Evolutionary conservation across 2,888 invertebrate genomes (phyloP).

Genomic region (Nebria salina): DNA sequence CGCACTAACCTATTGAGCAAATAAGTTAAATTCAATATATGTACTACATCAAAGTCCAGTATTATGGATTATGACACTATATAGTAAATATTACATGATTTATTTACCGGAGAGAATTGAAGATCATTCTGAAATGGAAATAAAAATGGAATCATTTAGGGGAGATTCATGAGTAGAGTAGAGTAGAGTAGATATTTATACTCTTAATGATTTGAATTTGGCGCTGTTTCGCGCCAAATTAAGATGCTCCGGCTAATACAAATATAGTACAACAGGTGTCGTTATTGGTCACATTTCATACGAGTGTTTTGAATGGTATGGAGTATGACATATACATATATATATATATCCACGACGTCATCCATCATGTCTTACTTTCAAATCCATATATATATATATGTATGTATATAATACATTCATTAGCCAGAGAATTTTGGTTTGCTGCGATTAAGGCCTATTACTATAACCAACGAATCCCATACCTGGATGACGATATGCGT

Average conservation of each 20-base stretch:
- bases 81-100: neutral
- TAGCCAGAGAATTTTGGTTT: slow-evolving; percentile 28
- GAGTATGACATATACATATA: too few relatives aligned
- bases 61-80: neutral
- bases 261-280: too few relatives aligned
- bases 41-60: too few relatives aligned
- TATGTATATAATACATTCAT: neutral
- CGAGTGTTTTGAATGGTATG: too few relatives aligned
- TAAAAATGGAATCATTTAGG: slow-evolving; percentile 50
- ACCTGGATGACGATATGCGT: slow-evolving; percentile 78
- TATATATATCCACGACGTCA: neutral
- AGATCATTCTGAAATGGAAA: slow-evolving; percentile 55
- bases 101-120: slow-evolving; percentile 54
- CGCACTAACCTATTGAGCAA: too few relatives aligned
- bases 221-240: neutral
- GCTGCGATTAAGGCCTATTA: slow-evolving; percentile 51
- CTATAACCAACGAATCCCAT: slow-evolving; percentile 41
- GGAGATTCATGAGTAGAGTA: neutral
- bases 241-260: neutral
- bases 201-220: slow-evolving; percentile 51
- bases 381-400: neutral
- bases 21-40: too few relatives aligned
- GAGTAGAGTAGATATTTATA: neutral
- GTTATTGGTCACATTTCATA: too few relatives aligned
- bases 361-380: neutral